Evolutionary conservation across 2,888 invertebrate genomes (phyloP), one percentile per base, ranked within the genome.

Genomic region (Carpatolechia fugitivella): DNA sequence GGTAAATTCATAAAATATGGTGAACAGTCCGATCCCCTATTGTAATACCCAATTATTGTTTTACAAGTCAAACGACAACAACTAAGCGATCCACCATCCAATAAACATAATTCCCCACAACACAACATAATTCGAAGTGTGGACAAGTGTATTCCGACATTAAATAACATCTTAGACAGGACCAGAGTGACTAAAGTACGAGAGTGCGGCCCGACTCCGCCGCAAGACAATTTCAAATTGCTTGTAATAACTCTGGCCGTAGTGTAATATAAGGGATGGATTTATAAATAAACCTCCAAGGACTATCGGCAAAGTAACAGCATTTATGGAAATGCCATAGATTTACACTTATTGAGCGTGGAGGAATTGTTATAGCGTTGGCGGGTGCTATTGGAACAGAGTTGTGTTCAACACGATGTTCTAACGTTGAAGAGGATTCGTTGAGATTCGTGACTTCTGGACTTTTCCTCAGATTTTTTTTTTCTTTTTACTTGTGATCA

Each of bases 181-280:
- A 56, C 58, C 59, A 54, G 16, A 24, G n/a, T 13, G 44, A 7
- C 38, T 38, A n/a, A 18, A 58, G 59, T 59, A 56, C 61, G 61
- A 55, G 60, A 63, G 62, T 60, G 62, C 59, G 63, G 58, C 60
- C 54, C 61, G 58, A 58, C 61, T 60, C 57, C 65, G 72, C 70
- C 72, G 67, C 71, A 68, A 74, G 76, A 72, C 74, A 74, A 68
- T 67, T 69, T 71, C 69, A 70, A 73, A 74, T 74, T 69, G 72
- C 70, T 54, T 57, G 66, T 63, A 63, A 76, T 76, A 76, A 73
- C 69, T 76, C 70, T 72, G 64, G 60, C 50, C 55, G 18, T 41
- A 41, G 11, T 59, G 68, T 69, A 71, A 69, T 72, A 65, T 68
- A 68, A 69, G 66, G 68, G 71, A 70, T 72, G 64, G 60, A 64